Evolutionary conservation across 2,113 vertebrate species (phyloP), one percentile per base, ranked within the genome.

Genomic region (Clarias macrocephalus): DNA sequence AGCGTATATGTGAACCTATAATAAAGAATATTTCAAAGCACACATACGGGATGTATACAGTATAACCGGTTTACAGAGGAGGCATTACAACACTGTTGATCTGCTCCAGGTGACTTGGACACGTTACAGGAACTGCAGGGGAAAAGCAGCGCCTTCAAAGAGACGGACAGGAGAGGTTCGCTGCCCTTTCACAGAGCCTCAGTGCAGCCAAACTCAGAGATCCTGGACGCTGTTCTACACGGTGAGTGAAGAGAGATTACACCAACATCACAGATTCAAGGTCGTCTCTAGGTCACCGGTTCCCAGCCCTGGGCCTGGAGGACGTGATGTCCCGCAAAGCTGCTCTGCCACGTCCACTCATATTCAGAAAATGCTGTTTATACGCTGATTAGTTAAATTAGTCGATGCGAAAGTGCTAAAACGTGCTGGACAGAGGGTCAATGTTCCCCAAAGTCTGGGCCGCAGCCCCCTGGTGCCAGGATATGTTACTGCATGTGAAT

Each of bases 101-200:
- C 16, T 89, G 86, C 73, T 86, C 85, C 92, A 97, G 96, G 95
- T 87, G 94, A 95, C 84, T 90, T 95, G 54, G 92, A 89, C 88
- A 90, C 89, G 0, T 94, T 98, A 79, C 95, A 94, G 90, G 91
- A 92, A 28, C 88, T 95, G 91, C 93, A 94, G 63, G 92, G 93
- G 83, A 90, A 87, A 18, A 92, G 73, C 10, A 94, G 92, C 52
- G 93, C 95, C 82, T 94, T 97, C 91, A 94, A 93, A 90, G 95
- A 97, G 94, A 94, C 93, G 12, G 95, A 97, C 94, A 93, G 94
- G 72, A 94, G 91, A 87, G 96, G 96, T 0, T 94, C 94, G 94
- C 94, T 96, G 89, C 96, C 96, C 57, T 82, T 98, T 83, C 97
- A 97, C 13, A 89, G 95, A 57, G 95, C 96, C 63, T 95, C 94